phyloP scores from a whole-genome alignment of 2,113 vertebrate genomes.

The Clupea harengus region DNA sequence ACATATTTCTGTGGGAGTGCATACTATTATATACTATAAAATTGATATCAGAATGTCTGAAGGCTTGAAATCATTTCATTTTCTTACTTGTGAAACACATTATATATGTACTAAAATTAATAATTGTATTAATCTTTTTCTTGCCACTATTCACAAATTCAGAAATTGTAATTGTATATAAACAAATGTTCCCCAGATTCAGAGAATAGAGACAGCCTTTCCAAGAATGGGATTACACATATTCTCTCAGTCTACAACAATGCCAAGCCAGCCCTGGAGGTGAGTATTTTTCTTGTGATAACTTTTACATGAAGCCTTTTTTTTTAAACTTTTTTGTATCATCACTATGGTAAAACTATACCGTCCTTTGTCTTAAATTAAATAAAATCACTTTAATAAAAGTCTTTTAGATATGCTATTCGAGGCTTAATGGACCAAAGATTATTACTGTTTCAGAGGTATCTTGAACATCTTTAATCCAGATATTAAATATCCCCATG shows the following conservation, averaged over 20 bases:
- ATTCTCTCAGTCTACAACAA: conserved; percentile 82
- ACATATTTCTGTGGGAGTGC: not conserved
- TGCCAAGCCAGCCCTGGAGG: conserved; percentile 78
- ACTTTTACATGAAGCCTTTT: not conserved
- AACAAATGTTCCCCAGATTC: conserved; percentile 69
- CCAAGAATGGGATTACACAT: conserved; percentile 79
- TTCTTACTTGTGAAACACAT: not conserved
- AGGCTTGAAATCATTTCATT: not conserved
- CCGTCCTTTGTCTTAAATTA: not conserved
- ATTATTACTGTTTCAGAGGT: not conserved
- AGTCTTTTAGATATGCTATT: not conserved
- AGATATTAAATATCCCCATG: not conserved
- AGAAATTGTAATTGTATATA: not conserved
- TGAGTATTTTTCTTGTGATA: conserved; percentile 48
- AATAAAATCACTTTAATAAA: not conserved
- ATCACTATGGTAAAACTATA: not conserved
- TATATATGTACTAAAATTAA: not conserved
- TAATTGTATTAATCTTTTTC: not conserved
- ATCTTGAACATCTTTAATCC: not conserved
- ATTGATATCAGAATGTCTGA: not conserved
- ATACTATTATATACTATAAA: not conserved
- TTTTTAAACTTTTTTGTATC: not conserved
- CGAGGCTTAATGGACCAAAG: not conserved
- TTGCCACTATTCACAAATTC: not conserved
- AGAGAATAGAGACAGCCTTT: conserved; percentile 76